Evolutionary conservation across 2,888 invertebrate species (phyloP).

Genomic region (Bellardia pandia): DNA sequence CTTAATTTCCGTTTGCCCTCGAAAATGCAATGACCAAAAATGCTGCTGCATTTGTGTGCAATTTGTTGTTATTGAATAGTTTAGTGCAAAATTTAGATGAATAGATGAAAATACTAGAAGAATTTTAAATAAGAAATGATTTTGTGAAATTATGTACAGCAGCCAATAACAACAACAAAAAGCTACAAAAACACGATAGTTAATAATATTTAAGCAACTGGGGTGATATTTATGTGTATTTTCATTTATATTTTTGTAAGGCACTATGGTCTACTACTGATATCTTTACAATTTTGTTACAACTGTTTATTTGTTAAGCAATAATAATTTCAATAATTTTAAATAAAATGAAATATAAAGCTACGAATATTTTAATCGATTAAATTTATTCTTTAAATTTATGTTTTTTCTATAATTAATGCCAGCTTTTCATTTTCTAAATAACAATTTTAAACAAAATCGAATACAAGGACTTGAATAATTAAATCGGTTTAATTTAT

Average conservation of each 20-base stretch:
- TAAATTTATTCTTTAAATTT: no score
- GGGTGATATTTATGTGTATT: background rate
- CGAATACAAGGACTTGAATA: no score
- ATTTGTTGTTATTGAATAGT: background rate
- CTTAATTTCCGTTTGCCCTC: conserved; percentile 58
- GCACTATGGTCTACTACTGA: background rate
- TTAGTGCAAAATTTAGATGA: background rate
- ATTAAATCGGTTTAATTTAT: no score
- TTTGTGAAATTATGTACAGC: background rate
- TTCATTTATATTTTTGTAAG: background rate
- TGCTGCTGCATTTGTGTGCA: background rate
- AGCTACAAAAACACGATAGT: background rate
- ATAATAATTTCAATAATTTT: no score
- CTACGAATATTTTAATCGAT: no score
- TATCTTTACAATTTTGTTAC: no score
- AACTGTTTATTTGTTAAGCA: no score
- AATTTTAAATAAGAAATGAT: background rate
- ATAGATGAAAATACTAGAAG: conserved; percentile 17
- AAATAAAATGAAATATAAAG: no score
- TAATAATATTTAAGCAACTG: conserved; percentile 2
- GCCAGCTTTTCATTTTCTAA: no score
- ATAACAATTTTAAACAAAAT: no score
- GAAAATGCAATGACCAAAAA: conserved; percentile 24
- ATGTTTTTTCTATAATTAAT: no score
- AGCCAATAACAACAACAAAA: background rate